phyloP scores from a whole-genome alignment of 2,888 invertebrate genomes.

The Hesperia comma region DNA sequence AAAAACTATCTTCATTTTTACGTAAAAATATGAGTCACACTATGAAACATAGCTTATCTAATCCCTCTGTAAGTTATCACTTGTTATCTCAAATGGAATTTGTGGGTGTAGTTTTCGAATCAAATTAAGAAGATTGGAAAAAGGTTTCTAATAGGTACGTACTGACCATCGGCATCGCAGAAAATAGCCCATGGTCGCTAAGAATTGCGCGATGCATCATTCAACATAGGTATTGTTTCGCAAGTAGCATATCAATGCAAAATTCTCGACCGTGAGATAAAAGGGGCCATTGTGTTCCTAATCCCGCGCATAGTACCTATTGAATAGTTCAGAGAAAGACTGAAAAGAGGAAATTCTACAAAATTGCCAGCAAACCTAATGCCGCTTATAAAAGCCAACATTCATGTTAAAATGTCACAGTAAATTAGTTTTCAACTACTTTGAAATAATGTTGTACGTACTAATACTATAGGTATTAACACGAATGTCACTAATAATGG shows the following conservation, averaged over 20 bases:
- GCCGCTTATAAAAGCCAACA: too few species aligned
- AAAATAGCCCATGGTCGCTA: neutral
- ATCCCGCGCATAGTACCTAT: neutral
- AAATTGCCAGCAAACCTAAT: too few species aligned
- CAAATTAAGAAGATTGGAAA: neutral
- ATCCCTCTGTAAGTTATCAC: neutral
- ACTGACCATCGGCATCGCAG: neutral
- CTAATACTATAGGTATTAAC: too few species aligned
- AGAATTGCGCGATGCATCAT: neutral
- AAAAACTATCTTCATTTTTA: too few species aligned
- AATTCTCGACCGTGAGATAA: neutral
- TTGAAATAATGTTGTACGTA: too few species aligned
- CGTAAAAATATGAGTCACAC: neutral
- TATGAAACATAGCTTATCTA: conserved; percentile 1
- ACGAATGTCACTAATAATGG: too few species aligned
- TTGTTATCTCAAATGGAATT: conserved; percentile 1
- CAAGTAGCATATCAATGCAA: conserved; percentile 2
- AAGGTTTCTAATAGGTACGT: neutral
- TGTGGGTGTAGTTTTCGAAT: neutral
- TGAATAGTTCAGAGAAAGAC: neutral
- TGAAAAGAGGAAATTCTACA: neutral
- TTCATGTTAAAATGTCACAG: too few species aligned
- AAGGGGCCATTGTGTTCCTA: neutral
- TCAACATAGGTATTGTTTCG: neutral
- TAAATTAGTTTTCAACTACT: too few species aligned